Evolutionary conservation across 2,888 invertebrate species (phyloP).

Genomic region (Drosophila lacicola): DNA sequence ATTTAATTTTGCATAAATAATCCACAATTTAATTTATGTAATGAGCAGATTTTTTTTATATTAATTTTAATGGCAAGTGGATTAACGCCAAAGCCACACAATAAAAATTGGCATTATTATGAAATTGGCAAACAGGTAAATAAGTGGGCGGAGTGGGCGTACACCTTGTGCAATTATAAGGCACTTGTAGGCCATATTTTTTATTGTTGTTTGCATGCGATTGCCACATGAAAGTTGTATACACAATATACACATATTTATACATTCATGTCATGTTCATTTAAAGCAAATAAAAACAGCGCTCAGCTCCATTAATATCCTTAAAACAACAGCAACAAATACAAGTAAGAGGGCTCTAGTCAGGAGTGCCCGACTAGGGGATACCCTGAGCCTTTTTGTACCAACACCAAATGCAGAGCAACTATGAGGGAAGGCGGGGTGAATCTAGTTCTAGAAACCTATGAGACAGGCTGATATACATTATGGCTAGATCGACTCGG

Average conservation of each 20-base stretch:
- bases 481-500: too few species aligned
- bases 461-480: too few species aligned
- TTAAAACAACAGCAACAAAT: slow-evolving; percentile 6
- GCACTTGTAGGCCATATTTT: not conserved
- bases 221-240: slow-evolving; percentile 10
- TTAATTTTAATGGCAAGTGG: slow-evolving; percentile 55
- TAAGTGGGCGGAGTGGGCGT: not conserved
- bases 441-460: too few species aligned
- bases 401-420: too few species aligned
- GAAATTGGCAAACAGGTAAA: slow-evolving; percentile 11
- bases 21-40: slow-evolving; percentile 77
- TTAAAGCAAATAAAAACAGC: slow-evolving; percentile 23
- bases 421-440: too few species aligned
- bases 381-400: too few species aligned
- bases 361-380: too few species aligned
- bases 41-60: slow-evolving; percentile 48
- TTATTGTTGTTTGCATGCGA: not conserved
- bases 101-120: slow-evolving; percentile 54
- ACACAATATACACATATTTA: slow-evolving; percentile 12
- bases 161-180: slow-evolving; percentile 7
- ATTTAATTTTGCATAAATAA: slow-evolving; percentile 70
- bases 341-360: not conserved
- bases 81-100: slow-evolving; percentile 61
- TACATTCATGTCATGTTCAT: slow-evolving; percentile 34
- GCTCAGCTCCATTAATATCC: slow-evolving; percentile 11